Base-by-base conservation (phyloP, 2,113 vertebrate species). In the Desmodus rotundus region DNA sequence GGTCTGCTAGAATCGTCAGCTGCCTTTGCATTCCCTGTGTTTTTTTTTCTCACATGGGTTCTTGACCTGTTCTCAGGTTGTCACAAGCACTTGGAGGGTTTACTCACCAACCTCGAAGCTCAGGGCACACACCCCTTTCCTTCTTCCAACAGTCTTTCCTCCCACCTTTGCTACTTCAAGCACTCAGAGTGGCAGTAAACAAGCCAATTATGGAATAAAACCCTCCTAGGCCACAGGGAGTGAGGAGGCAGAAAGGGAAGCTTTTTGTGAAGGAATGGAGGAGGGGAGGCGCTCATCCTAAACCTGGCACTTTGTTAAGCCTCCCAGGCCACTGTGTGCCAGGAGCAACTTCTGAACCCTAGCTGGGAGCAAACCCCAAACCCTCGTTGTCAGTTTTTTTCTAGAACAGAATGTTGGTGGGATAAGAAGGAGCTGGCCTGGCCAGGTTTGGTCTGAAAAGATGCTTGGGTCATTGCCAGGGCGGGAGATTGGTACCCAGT, bases 141-240 rank as follows among this genome's bases (percentile, higher is more conserved):
- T 87, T 91, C 81, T 93, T 92, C 68, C 73, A 78, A 24, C 88
- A 86, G 65, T 92, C 74, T 95, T 96, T 76, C 91, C 92, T 97
- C 87, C 95, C 58, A 68, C 68, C 56, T 89, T 78, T 88, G 67
- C 92, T 45, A 54, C 78, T 83, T 77, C 47, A 92, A 97, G 33
- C 63, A 80, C 63, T 80, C 47, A 65, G 45, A 91, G 76, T 96
- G 70, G 54, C 82, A 70, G 95, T 96, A 96, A 97, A 96, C 90
- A 91, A 95, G 82, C 73, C 85, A 94, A 52, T 95, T 96, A 96
- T 54, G 65, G 50, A 95, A 90, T 52, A 61, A 95, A 94, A 72
- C 50, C 36, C 38, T 94, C 70, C 36, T 54, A 47, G 77, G 91
- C 74, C 43, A 65, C 47, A 74, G 82, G 47, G 61, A 83, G 17